Conservation (phyloP, 1,140 invertebrate species). For the Thalassaphorura encarpata region DNA sequence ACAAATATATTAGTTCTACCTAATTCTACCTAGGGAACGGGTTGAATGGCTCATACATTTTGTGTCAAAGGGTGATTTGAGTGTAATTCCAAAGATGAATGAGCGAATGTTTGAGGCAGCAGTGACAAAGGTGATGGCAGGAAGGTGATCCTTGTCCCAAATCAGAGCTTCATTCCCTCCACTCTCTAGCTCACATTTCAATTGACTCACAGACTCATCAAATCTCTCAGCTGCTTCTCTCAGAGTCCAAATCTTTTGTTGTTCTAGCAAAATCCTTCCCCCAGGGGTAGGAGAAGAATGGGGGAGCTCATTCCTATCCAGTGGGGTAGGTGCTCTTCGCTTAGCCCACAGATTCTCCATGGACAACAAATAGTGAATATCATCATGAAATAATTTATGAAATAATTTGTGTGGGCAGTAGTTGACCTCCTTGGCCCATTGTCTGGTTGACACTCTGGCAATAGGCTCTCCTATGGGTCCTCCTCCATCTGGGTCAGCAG, state of each 20-base stretch:
- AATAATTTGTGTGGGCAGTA: slow-evolving; percentile 79
- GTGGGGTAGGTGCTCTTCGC: slow-evolving; percentile 66
- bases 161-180: slow-evolving; percentile 64
- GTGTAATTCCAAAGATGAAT: slow-evolving; percentile 78
- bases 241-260: slow-evolving; percentile 74
- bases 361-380: slow-evolving; percentile 86
- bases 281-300: slow-evolving; percentile 38
- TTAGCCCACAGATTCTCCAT: slow-evolving; percentile 95
- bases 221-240: too few species aligned
- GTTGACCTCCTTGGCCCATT: slow-evolving; percentile 71
- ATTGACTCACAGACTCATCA: too few species aligned
- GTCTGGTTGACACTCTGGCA: slow-evolving; percentile 63
- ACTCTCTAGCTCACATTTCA: too few species aligned
- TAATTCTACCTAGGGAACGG: background rate
- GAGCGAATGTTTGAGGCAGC: slow-evolving; percentile 87
- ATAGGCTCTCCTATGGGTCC: slow-evolving; percentile 48
- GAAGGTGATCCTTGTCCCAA: slow-evolving; percentile 96
- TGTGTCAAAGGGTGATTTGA: slow-evolving; percentile 84
- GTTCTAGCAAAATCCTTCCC: slow-evolving; percentile 43
- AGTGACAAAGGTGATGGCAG: slow-evolving; percentile 92
- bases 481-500: slow-evolving; percentile 76
- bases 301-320: slow-evolving; percentile 59
- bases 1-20: too few species aligned
- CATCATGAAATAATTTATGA: slow-evolving; percentile 84
- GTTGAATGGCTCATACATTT: slow-evolving; percentile 64